Conservation (phyloP, 2,797 vertebrate species). For the Girardinus metallicus region DNA sequence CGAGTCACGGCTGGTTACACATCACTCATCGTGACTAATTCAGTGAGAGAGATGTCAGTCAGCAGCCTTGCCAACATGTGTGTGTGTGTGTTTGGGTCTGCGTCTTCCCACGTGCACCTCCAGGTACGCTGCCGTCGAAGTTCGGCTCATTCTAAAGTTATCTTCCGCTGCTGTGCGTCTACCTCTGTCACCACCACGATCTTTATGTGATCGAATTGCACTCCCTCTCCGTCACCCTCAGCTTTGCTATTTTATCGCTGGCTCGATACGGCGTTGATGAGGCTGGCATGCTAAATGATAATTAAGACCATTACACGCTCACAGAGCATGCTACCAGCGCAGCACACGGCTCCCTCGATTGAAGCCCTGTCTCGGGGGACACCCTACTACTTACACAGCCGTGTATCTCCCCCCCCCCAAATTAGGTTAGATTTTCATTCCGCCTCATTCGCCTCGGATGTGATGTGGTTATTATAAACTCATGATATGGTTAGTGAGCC, state of each 20-base stretch:
- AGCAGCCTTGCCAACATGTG: slow-evolving; percentile 37
- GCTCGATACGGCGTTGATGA: slow-evolving; percentile 66
- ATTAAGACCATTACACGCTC: slow-evolving; percentile 81
- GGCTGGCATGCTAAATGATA: slow-evolving; percentile 78
- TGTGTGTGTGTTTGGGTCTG: slow-evolving; percentile 23
- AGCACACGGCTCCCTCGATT: slow-evolving; percentile 65
- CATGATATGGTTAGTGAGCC: slow-evolving; percentile 75
- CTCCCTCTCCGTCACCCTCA: slow-evolving; percentile 38
- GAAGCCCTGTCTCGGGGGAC: slow-evolving; percentile 73
- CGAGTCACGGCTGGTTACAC: slow-evolving; percentile 75
- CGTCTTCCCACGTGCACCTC: slow-evolving; percentile 29
- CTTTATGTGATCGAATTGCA: slow-evolving; percentile 37
- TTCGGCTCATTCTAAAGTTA: slow-evolving; percentile 25
- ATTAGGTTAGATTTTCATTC: slow-evolving; percentile 80
- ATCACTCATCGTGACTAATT: slow-evolving; percentile 77
- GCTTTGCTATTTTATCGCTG: slow-evolving; percentile 64
- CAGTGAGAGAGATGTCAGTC: slow-evolving; percentile 73
- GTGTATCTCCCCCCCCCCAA: slow-evolving; percentile 64
- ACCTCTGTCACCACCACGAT: slow-evolving; percentile 50
- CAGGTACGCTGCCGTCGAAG: slow-evolving; percentile 31
- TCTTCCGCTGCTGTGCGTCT: slow-evolving; percentile 19
- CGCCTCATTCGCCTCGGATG: slow-evolving; percentile 74
- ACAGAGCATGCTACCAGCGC: slow-evolving; percentile 67
- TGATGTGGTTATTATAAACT: slow-evolving; percentile 79
- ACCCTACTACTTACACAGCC: slow-evolving; percentile 70